phyloP scores from a whole-genome alignment of 2,113 vertebrate genomes.

The Oriolus oriolus region DNA sequence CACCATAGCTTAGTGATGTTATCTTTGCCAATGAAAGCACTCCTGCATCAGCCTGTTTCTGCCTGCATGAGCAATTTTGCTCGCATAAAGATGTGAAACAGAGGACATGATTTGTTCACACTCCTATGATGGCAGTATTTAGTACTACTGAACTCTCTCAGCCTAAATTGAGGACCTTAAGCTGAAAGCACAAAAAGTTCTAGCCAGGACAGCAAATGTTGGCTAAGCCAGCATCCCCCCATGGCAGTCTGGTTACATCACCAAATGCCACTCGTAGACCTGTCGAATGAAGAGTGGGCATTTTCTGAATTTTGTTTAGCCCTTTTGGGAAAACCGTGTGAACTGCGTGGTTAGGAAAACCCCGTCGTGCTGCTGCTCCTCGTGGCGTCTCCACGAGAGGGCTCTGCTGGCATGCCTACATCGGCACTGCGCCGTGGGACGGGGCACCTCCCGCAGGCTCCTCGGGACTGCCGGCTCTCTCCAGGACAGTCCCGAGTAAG shows the following conservation, averaged over 20 bases:
- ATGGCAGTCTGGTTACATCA: background rate
- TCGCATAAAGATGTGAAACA: background rate
- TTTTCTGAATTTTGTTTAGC: background rate
- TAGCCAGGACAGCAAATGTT: background rate
- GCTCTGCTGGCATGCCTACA: background rate
- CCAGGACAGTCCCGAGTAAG: accelerated
- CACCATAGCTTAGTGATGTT: background rate
- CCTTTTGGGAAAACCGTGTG: background rate
- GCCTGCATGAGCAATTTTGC: background rate
- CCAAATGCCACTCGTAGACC: background rate
- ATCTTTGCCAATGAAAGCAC: background rate
- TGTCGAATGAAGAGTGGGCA: background rate
- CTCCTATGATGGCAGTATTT: background rate
- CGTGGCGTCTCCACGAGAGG: conserved; percentile 37
- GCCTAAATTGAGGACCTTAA: background rate
- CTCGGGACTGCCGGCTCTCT: background rate
- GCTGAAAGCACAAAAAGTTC: background rate
- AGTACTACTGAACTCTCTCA: background rate
- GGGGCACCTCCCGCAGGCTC: background rate
- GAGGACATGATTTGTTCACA: background rate
- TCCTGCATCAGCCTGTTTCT: background rate
- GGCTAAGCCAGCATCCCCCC: background rate
- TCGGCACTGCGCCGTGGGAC: accelerated
- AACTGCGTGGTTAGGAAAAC: background rate
- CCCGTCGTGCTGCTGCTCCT: background rate